phyloP scores from a whole-genome alignment of 2,888 invertebrate genomes.

The Andrena dorsata region DNA sequence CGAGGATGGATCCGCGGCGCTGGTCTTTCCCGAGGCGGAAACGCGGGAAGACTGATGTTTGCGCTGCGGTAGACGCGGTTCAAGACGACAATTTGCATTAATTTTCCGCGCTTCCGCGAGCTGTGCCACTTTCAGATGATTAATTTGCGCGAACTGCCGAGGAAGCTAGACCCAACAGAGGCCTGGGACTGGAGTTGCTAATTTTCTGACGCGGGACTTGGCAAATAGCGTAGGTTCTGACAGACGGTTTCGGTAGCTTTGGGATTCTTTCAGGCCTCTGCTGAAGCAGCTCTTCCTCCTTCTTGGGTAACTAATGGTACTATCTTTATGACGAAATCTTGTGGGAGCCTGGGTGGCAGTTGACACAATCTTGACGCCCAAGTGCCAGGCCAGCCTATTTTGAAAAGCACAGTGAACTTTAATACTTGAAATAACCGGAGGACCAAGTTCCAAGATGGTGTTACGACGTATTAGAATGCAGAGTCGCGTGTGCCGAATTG shows the following conservation, averaged over 20 bases:
- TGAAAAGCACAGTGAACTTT: too few species aligned
- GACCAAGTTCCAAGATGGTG: too few species aligned
- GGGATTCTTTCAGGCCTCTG: too few species aligned
- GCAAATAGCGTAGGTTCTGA: not conserved
- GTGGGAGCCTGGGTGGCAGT: too few species aligned
- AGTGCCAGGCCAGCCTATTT: too few species aligned
- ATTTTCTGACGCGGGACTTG: conserved; percentile 3
- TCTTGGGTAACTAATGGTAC: too few species aligned
- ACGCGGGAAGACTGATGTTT: conserved; percentile 1
- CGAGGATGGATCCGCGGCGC: not conserved
- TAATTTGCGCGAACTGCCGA: conserved; percentile 18
- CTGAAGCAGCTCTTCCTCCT: too few species aligned
- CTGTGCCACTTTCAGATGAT: conserved; percentile 12
- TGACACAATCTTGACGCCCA: too few species aligned
- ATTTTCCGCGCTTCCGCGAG: conserved; percentile 30
- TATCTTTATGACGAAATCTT: too few species aligned
- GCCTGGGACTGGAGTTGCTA: conserved; percentile 1
- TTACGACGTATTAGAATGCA: not conserved
- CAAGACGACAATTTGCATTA: conserved; percentile 37
- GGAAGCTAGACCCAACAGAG: too few species aligned
- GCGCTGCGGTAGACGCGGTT: conserved; percentile 11
- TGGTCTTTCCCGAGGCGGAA: not conserved
- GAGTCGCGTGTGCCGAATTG: conserved; percentile 15
- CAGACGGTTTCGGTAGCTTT: not conserved
- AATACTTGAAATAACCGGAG: too few species aligned